Base-by-base conservation (phyloP, 2,797 vertebrate species). In the Morus bassanus region DNA sequence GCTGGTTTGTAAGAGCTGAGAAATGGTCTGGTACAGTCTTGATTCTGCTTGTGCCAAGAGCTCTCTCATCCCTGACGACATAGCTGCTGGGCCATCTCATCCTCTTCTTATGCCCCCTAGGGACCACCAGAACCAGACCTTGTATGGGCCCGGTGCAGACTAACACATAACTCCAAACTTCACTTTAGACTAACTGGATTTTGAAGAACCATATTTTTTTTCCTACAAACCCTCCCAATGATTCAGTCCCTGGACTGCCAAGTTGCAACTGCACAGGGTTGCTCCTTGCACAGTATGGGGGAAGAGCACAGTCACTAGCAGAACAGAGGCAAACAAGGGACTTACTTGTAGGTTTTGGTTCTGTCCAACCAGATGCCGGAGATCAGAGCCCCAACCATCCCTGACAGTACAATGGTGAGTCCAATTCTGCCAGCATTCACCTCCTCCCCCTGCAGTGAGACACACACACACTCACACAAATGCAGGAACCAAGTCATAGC, bases 271-370 rank as follows among this genome's bases (percentile, higher is more conserved):
- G 54, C 48, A 70, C 22, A 75, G n/a, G 10, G 19, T 9, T 76
- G 30, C 35, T 88, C 22, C 59, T 88, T 77, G 35, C 37, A 91
- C 19, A 18, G n/a, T 23, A 39, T 6, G 19, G 31, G 48, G 17
- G 27, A 67, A 81, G 9, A 89, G n/a, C 56, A 82, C 16, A 65
- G 61, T 54, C 73, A 85, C 50, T 22, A 73, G n/a, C 41, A 41
- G 8, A 33, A 84, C 57, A 88, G 33, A 85, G 35, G 63, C 46
- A 85, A 88, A 89, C 25, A 91, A 86, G 37, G 24, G 37, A 98
- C 99, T 99, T 98, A 99, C 99, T 99, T 99, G 98, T 99, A 99
- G 25, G 98, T 99, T 98, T 99, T 99, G 82, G 99, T 99, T 97
- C 97, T 99, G 97, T 99, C 99, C 98, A 99, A 98, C 99, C 99